These are phyloP conservation scores for Noctua janthe DNA, from an alignment of 2,888 invertebrate species.

Conservation along the genomic window DNA sequence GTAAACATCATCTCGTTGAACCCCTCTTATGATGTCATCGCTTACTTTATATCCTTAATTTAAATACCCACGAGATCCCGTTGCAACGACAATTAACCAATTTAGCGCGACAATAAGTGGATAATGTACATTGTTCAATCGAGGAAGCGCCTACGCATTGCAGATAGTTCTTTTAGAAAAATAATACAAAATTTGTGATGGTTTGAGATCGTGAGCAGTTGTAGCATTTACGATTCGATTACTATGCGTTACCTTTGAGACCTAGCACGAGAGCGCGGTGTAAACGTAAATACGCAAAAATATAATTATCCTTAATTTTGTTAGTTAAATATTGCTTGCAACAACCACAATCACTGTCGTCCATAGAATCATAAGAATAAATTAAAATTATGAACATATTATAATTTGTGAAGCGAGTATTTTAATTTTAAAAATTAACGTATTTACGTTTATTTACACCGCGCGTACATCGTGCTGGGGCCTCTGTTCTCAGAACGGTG, in stretches of 20 bases:
- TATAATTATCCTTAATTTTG: no score
- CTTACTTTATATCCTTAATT: slow-evolving; percentile 49
- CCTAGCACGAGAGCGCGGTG: no score
- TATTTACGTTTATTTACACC: no score
- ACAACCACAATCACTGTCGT: no score
- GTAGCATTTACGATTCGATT: background rate
- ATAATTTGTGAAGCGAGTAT: no score
- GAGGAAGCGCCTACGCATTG: slow-evolving; percentile 77
- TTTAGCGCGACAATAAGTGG: slow-evolving; percentile 76
- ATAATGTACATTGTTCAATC: slow-evolving; percentile 75
- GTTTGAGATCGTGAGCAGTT: background rate
- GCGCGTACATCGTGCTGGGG: no score
- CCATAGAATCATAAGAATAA: no score
- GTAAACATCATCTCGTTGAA: background rate
- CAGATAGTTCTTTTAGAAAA: slow-evolving; percentile 48
- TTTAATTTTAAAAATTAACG: no score
- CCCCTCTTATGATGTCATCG: slow-evolving; percentile 49
- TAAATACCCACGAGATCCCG: slow-evolving; percentile 60
- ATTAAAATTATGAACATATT: no score
- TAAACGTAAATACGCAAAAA: no score
- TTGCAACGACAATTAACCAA: slow-evolving; percentile 82
- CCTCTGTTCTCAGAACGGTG: background rate
- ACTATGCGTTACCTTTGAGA: background rate
- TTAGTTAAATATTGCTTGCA: no score
- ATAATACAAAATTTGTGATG: background rate